These are phyloP conservation scores for Lathamus discolor DNA, from an alignment of 2,113 vertebrate genomes.

Conservation along the genomic window DNA sequence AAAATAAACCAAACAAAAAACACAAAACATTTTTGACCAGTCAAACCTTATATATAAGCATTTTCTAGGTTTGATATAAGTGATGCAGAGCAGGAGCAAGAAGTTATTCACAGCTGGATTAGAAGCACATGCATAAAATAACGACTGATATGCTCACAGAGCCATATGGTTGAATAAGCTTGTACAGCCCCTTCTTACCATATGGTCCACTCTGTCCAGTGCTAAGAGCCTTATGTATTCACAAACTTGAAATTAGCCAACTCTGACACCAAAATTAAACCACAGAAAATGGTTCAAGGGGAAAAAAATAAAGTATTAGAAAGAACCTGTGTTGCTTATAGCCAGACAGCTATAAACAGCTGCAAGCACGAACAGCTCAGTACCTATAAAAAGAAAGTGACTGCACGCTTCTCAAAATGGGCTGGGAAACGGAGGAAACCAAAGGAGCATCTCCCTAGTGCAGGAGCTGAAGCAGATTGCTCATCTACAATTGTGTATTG, in stretches of 20 bases:
- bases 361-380: not conserved
- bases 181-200: not conserved
- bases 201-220: not conserved
- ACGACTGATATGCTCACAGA: not conserved
- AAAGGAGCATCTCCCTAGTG: not conserved
- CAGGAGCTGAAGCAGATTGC: not conserved
- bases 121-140: not conserved
- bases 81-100: not conserved
- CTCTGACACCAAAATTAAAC: not conserved
- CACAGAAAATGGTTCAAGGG: not conserved
- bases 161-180: not conserved
- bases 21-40: not conserved
- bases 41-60: not conserved
- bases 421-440: not conserved
- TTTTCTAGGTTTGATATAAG: not conserved
- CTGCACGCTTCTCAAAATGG: not conserved
- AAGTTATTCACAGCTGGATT: not conserved
- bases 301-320: not conserved
- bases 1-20: not conserved
- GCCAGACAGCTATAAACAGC: not conserved
- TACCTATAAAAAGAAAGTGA: not conserved
- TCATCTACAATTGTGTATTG: not conserved
- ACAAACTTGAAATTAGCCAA: not conserved
- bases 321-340: not conserved
- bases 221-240: not conserved